These are phyloP conservation scores for Drosophila mimetica DNA, from an alignment of 2,888 invertebrate species.

Conservation along the genomic window DNA sequence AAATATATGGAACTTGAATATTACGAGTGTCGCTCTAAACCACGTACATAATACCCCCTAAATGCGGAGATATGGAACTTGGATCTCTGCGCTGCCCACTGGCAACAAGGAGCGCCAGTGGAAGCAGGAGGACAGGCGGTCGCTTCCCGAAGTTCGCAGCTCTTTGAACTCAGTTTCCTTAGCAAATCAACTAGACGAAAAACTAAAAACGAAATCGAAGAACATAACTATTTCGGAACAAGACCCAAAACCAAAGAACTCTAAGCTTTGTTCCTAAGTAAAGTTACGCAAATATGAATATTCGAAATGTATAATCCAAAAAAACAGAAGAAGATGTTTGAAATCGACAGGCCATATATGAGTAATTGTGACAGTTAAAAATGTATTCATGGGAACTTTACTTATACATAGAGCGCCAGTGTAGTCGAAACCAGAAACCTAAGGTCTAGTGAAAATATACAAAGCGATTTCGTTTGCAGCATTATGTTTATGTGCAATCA, in stretches of 20 bases:
- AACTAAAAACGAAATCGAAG: conserved; percentile 1
- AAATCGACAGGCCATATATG: conserved; percentile 28
- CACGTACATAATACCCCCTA: conserved; percentile 24
- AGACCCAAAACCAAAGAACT: conserved; percentile 27
- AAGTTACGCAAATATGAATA: conserved; percentile 47
- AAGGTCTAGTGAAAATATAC: conserved; percentile 68
- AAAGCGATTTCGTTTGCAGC: conserved; percentile 55
- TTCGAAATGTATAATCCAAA: conserved; percentile 62
- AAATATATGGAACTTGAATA: conserved; percentile 44
- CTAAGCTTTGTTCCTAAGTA: conserved; percentile 68
- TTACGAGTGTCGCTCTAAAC: conserved; percentile 30
- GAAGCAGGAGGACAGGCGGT: conserved; percentile 55
- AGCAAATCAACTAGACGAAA: conserved; percentile 44
- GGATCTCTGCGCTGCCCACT: conserved; percentile 45
- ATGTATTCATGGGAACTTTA: conserved; percentile 55
- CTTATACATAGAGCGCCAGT: conserved; percentile 45
- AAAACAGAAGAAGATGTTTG: conserved; percentile 5
- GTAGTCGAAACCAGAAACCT: conserved; percentile 40
- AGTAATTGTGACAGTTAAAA: conserved; percentile 57
- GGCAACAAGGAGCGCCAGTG: conserved; percentile 70
- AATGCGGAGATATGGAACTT: conserved; percentile 32
- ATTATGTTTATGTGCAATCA: conserved; percentile 34
- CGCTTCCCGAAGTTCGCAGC: conserved; percentile 66
- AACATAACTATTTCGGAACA: conserved; percentile 25
- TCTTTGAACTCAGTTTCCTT: conserved; percentile 76